These are phyloP conservation scores for Drosophila demipolita DNA, from an alignment of 2,888 invertebrate species.

Conservation along the genomic window DNA sequence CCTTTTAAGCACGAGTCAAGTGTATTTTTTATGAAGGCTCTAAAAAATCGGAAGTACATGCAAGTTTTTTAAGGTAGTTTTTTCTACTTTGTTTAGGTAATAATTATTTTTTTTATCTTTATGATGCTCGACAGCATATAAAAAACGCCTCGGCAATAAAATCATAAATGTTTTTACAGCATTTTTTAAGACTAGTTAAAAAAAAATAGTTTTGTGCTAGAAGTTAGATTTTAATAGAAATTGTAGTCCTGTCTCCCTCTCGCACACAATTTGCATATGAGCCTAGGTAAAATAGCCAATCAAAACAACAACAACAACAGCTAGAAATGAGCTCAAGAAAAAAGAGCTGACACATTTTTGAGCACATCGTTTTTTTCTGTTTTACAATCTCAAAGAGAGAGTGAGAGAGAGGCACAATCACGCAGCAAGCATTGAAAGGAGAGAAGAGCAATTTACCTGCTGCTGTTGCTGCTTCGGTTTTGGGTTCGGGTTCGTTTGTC, in stretches of 20 bases:
- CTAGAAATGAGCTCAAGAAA: conserved; percentile 9
- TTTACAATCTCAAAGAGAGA: conserved; percentile 40
- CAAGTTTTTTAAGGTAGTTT: conserved; percentile 59
- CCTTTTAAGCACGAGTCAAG: conserved; percentile 15
- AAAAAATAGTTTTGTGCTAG: conserved; percentile 29
- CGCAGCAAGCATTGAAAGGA: conserved; percentile 38
- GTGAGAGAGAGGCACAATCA: conserved; percentile 10
- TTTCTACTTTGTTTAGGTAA: conserved; percentile 32
- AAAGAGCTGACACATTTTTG: conserved; percentile 53
- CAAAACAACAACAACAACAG: conserved; percentile 37
- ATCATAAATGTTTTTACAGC: conserved; percentile 59
- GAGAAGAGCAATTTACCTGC: conserved; percentile 50
- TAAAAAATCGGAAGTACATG: conserved; percentile 69
- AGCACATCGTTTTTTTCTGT: conserved; percentile 39
- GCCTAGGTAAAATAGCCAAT: conserved; percentile 59
- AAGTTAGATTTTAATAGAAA: conserved; percentile 3
- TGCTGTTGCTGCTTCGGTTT: conserved; percentile 20
- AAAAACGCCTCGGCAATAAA: conserved; percentile 66
- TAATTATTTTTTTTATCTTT: conserved; percentile 46
- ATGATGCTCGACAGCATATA: conserved; percentile 44
- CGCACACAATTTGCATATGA: conserved; percentile 65
- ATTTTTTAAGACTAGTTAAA: conserved; percentile 23
- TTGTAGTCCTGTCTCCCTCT: conserved; percentile 36
- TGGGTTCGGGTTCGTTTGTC: conserved; percentile 22
- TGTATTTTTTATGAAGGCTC: conserved; percentile 64